These are phyloP conservation scores for Agelas oroides DNA, from an alignment of 37 sponge, comb jelly and placozoan species.

Conservation along the genomic window DNA sequence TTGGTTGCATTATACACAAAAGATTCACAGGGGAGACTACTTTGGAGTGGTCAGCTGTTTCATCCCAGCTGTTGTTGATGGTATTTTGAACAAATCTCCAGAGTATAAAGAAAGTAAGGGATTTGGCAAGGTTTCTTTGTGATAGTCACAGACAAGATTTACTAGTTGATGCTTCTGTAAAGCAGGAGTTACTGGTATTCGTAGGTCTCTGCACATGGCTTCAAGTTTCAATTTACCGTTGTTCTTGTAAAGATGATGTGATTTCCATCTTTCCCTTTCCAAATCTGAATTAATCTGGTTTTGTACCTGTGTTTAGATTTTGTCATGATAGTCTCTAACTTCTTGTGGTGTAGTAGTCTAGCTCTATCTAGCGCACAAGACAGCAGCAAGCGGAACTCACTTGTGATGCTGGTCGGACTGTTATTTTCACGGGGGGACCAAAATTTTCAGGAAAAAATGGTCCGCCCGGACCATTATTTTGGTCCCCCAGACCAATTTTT, in stretches of 20 bases:
- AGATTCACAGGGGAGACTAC: too few species aligned
- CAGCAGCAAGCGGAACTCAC: too few species aligned
- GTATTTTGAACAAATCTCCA: not conserved
- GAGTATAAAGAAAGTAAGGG: not conserved
- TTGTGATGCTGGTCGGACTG: too few species aligned
- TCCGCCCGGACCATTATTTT: too few species aligned
- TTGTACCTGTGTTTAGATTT: not conserved
- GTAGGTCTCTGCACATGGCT: not conserved
- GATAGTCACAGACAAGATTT: not conserved
- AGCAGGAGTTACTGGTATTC: not conserved
- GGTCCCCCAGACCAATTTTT: too few species aligned
- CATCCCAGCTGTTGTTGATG: not conserved
- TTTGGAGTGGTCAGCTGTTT: not conserved
- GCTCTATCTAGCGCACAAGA: too few species aligned
- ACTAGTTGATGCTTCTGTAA: not conserved
- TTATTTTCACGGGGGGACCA: too few species aligned
- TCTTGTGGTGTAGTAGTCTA: not conserved
- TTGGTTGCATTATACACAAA: too few species aligned
- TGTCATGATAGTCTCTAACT: not conserved
- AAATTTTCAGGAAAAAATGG: too few species aligned
- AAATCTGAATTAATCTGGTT: not conserved
- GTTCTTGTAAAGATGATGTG: not conserved
- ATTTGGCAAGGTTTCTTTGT: not conserved
- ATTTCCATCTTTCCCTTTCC: constrained; percentile 29
- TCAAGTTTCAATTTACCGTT: not conserved